These are phyloP conservation scores for Pachyseris speciosa DNA, from an alignment of 64 coral and sea anemone genomes.

Conservation along the genomic window DNA sequence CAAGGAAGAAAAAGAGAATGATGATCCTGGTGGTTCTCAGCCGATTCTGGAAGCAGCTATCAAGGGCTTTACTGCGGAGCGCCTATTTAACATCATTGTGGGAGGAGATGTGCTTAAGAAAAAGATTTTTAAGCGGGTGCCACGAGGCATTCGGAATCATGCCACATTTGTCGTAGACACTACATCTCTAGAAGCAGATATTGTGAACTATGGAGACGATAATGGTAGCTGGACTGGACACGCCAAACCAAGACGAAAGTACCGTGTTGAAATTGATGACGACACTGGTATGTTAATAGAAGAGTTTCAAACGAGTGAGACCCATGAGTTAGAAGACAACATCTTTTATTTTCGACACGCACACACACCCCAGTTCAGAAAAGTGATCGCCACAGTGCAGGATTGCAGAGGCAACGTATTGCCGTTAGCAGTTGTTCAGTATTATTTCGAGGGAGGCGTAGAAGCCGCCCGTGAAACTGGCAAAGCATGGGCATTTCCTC, in stretches of 20 bases:
- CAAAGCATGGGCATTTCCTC: constrained; percentile 74
- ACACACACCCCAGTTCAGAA: constrained; percentile 66
- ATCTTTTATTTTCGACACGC: constrained; percentile 61
- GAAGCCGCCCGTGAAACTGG: constrained; percentile 54
- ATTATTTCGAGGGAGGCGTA: constrained; percentile 58
- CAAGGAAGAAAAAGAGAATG: neutral
- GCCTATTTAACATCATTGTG: neutral
- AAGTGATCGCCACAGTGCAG: constrained; percentile 55
- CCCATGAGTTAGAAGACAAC: neutral
- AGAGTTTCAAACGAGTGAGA: constrained; percentile 3
- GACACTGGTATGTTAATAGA: constrained; percentile 33
- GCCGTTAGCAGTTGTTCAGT: constrained; percentile 59
- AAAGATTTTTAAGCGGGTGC: neutral
- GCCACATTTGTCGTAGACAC: constrained; percentile 54
- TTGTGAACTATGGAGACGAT: constrained; percentile 52
- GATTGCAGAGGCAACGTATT: constrained; percentile 24
- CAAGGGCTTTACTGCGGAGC: neutral
- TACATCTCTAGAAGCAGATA: constrained; percentile 33
- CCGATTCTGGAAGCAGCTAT: neutral
- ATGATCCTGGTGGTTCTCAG: neutral
- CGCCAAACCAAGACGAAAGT: constrained; percentile 58
- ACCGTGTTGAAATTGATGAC: constrained; percentile 48
- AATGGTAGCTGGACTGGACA: constrained; percentile 72
- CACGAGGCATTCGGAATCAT: neutral
- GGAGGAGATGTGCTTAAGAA: constrained; percentile 7